Base-by-base conservation (phyloP, 1,140 invertebrate genomes). In the Panulirus ornatus region DNA sequence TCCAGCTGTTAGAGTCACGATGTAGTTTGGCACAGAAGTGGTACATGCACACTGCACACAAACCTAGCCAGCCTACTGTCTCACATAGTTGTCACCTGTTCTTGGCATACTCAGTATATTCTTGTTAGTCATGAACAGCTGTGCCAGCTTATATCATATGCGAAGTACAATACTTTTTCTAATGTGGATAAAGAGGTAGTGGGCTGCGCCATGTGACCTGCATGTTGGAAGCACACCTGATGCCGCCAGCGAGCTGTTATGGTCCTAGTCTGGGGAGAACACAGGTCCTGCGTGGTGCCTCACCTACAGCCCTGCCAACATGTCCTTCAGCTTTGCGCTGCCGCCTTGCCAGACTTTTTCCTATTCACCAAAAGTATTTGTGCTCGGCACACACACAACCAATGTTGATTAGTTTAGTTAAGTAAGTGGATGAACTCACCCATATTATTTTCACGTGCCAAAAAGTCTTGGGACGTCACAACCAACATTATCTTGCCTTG, bases 1-100 rank as follows among this genome's bases (percentile, higher is more conserved):
- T 38, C 73, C 40, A 42, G 38, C 73, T 22, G 27, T 42, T 76
- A n/a, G 36, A 76, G 22, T 76, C 73, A n/a, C 44, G n/a, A n/a
- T 76, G 73, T 76, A 76, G 73, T 76, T 47, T 76, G 40, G 73
- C 73, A 76, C 73, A 76, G 38, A 38, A 5, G 44, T 47, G 44
- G 44, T 47, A 47, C 44, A 47, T 47, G 44, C 44, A 47, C 44
- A 5, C 14, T 6, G 44, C 44, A 42, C 73, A 76, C 73, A 76
- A 34, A 40, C 73, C 73, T 76, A 8, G 73, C 73, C 73, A 42
- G 19, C 73, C 73, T 42, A 76, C 40, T 44, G 44, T 47, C 40
- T 42, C 40, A 38, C 34, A 38, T 42, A n/a, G 27, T 27, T 76
- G n/a, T 22, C 27, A 76, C 22, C 44, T 42, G 27, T 76, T 76